These are phyloP conservation scores for Siniperca scherzeri DNA, from an alignment of 2,797 vertebrate genomes.

Conservation along the genomic window DNA sequence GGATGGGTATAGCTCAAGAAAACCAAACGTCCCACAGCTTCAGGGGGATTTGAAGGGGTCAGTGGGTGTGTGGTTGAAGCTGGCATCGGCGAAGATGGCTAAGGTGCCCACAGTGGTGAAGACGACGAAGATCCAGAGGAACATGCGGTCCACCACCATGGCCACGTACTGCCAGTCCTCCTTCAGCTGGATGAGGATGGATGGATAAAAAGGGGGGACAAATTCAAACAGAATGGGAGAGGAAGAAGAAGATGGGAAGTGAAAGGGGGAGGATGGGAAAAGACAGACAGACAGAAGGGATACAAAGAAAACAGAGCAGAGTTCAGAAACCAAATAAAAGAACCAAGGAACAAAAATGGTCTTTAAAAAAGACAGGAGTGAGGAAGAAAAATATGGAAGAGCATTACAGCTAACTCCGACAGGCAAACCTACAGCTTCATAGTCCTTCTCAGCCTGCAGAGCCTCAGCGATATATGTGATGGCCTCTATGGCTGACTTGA, in stretches of 20 bases:
- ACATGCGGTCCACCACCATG: conserved; percentile 93
- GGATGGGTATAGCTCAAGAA: not conserved
- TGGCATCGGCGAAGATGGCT: conserved; percentile 91
- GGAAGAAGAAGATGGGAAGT: not conserved
- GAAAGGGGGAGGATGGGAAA: not conserved
- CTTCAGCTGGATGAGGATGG: conserved; percentile 80
- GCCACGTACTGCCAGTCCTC: conserved; percentile 95
- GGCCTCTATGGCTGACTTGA: conserved; percentile 88
- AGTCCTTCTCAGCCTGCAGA: conserved; percentile 91
- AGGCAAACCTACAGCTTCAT: conserved; percentile 84
- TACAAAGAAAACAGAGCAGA: not conserved
- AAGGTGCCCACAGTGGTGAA: conserved; percentile 89
- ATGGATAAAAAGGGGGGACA: not conserved
- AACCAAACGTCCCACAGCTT: conserved; percentile 19
- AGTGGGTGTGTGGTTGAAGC: conserved; percentile 86
- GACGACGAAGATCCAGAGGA: conserved; percentile 89
- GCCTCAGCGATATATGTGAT: conserved; percentile 91
- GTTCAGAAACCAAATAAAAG: not conserved
- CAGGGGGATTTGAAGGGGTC: conserved; percentile 82
- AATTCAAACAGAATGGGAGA: not conserved
- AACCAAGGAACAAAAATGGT: not conserved
- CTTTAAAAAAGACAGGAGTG: not conserved
- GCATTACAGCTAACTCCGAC: not conserved
- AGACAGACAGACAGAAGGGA: not conserved
- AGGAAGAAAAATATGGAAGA: not conserved